phyloP scores from a whole-genome alignment of 2,113 vertebrate genomes.

The Antechinus flavipes region DNA sequence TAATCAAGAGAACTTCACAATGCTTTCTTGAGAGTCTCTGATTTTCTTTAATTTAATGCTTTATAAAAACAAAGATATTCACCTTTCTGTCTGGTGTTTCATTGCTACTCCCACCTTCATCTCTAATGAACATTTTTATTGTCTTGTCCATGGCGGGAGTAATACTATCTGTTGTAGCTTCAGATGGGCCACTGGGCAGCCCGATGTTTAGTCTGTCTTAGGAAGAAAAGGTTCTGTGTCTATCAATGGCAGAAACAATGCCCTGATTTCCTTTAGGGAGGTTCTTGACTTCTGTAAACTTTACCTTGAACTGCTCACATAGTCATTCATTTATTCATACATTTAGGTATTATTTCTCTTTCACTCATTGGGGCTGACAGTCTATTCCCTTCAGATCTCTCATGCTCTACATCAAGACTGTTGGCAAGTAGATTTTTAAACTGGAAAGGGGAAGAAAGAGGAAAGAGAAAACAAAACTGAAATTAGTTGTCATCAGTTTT shows the following conservation, averaged over 20 bases:
- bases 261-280: slow-evolving; percentile 17
- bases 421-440: not conserved
- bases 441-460: not conserved
- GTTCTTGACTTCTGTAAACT: slow-evolving; percentile 15
- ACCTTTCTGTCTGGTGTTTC: not conserved
- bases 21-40: not conserved
- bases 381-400: not conserved
- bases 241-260: slow-evolving; percentile 28
- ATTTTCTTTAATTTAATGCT: slow-evolving; percentile 46
- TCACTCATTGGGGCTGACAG: not conserved
- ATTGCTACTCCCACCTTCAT: not conserved
- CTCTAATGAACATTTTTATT: not conserved
- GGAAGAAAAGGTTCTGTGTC: slow-evolving; percentile 3
- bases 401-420: not conserved
- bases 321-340: not conserved
- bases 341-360: not conserved
- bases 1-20: slow-evolving; percentile 35
- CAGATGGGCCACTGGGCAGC: not conserved
- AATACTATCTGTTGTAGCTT: not conserved
- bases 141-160: not conserved
- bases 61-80: not conserved
- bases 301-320: not conserved
- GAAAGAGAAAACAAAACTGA: not conserved
- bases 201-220: slow-evolving; percentile 34
- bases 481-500: not conserved